Evolutionary conservation across 2,797 vertebrate species (phyloP).

Genomic region (Aldrovandia affinis): DNA sequence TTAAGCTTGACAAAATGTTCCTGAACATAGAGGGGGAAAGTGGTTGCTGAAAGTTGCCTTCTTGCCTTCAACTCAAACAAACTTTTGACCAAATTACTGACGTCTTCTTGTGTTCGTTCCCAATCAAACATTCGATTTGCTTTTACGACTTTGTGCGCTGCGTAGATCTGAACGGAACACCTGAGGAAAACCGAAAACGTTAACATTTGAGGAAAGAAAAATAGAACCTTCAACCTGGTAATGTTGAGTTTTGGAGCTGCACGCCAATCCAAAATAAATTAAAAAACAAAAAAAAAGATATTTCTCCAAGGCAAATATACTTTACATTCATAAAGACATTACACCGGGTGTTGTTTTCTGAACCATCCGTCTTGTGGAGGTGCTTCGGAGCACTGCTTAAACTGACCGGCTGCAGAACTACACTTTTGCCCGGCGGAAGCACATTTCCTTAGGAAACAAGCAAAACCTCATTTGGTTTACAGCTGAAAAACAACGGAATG

Average conservation of each 20-base stretch:
- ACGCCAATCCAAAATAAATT: neutral
- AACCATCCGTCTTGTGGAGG: conserved; percentile 37
- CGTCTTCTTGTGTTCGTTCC: neutral
- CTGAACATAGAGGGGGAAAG: neutral
- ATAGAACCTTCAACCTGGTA: conserved; percentile 46
- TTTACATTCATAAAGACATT: conserved; percentile 72
- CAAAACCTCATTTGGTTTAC: conserved; percentile 68
- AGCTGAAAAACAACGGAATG: conserved; percentile 54
- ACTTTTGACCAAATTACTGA: neutral
- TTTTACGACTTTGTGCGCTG: neutral
- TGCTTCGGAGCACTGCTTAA: conserved; percentile 42
- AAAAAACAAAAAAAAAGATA: conserved; percentile 41
- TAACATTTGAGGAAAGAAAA: conserved; percentile 27
- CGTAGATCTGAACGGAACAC: neutral
- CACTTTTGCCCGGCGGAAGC: conserved; percentile 66
- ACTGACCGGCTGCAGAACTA: conserved; percentile 44
- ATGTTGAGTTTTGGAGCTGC: conserved; percentile 47
- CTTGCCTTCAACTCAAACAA: neutral
- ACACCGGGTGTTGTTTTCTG: conserved; percentile 34
- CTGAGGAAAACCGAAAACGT: neutral
- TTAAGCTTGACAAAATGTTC: neutral
- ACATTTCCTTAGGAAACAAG: conserved; percentile 84
- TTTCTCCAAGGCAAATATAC: conserved; percentile 61
- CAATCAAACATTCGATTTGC: conserved; percentile 19
- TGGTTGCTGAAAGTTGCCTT: neutral